A percentile compares a stretch with the other conserved stretches of the same genome.
Conservation (phyloP, 2,797 vertebrate species). For the Pantherophis alleghaniensis region DNA sequence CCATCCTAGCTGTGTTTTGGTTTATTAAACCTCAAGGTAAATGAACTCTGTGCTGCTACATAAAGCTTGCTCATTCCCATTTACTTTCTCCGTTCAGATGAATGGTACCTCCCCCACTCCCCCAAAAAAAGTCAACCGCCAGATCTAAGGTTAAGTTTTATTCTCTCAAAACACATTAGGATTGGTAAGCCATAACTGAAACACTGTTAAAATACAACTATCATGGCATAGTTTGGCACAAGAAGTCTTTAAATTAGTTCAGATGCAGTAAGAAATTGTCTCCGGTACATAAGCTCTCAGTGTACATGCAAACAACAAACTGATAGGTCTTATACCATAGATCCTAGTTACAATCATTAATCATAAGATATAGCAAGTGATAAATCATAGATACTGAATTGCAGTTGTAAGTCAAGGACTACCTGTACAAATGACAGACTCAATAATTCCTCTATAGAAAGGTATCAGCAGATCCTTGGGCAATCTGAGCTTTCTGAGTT, state of each 20-base stretch:
- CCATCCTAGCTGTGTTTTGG: neutral
- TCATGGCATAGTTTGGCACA: neutral
- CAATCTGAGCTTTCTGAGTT: neutral
- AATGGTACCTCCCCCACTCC: neutral
- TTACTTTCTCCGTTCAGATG: neutral
- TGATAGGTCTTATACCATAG: neutral
- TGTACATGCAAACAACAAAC: neutral
- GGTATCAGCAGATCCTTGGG: too few species aligned
- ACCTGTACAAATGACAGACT: too few species aligned
- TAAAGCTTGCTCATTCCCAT: neutral
- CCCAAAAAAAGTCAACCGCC: neutral
- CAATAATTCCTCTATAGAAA: too few species aligned
- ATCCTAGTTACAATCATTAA: neutral
- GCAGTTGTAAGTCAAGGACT: too few species aligned
- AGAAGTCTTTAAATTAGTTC: neutral
- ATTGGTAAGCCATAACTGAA: neutral
- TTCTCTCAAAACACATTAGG: neutral
- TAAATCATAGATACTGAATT: neutral
- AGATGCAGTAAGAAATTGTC: neutral
- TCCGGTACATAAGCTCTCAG: neutral
- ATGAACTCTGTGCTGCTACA: neutral
- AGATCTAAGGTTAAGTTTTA: neutral
- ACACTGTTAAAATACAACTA: neutral
- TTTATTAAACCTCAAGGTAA: neutral
- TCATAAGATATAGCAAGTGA: neutral